A percentile compares a stretch with the other conserved stretches of the same genome.
These are phyloP conservation scores for Axis porcinus DNA, from an alignment of 2,113 vertebrate species.

Conservation along the genomic window DNA sequence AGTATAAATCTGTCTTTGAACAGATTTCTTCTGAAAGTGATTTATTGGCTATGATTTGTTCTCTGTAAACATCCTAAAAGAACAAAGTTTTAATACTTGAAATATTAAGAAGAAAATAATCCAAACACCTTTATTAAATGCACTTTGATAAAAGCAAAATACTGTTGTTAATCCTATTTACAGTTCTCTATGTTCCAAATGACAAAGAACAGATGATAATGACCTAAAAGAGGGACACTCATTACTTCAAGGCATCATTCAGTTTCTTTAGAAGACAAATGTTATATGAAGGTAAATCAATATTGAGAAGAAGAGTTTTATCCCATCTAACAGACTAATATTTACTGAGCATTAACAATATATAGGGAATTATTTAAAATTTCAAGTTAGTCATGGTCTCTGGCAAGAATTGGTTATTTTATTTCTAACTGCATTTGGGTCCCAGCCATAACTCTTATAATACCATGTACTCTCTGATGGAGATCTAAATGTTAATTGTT, in stretches of 20 bases:
- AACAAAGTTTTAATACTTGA: constrained; percentile 16
- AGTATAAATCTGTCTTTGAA: constrained; percentile 13
- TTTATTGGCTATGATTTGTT: constrained; percentile 25
- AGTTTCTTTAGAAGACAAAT: constrained; percentile 54
- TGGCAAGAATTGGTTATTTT: constrained; percentile 27
- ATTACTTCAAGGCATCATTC: neutral
- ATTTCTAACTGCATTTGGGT: neutral
- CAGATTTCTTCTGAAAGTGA: constrained; percentile 38
- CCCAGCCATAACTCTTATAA: neutral
- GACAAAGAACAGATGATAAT: constrained; percentile 37
- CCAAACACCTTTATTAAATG: constrained; percentile 32
- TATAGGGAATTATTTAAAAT: constrained; percentile 32
- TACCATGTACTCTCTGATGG: neutral
- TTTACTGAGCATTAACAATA: constrained; percentile 56
- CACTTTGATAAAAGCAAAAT: constrained; percentile 40
- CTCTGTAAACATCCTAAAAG: constrained; percentile 17
- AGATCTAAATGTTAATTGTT: constrained; percentile 30
- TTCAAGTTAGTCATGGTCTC: constrained; percentile 18
- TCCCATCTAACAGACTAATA: constrained; percentile 20
- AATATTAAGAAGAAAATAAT: constrained; percentile 24
- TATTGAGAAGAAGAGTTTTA: constrained; percentile 35
- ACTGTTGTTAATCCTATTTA: constrained; percentile 43
- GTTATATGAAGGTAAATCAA: constrained; percentile 48
- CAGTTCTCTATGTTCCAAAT: constrained; percentile 25
- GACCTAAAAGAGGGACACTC: constrained; percentile 6